A percentile compares a stretch with the other conserved stretches of the same genome.
These are phyloP conservation scores for Drosophila subquinaria DNA, from an alignment of 2,888 invertebrate genomes.

Conservation along the genomic window DNA sequence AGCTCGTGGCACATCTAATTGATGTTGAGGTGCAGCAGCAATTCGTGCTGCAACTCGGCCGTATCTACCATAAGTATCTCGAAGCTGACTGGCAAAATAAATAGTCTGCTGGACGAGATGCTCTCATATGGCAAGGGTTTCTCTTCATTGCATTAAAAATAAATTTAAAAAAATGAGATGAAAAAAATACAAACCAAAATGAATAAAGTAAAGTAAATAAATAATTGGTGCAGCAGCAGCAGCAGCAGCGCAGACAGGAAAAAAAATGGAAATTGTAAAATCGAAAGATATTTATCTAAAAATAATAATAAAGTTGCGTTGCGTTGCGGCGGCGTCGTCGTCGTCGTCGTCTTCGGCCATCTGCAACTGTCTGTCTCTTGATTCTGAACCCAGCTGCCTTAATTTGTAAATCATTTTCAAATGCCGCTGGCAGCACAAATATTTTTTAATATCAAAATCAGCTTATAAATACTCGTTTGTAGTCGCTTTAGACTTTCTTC, in stretches of 20 bases:
- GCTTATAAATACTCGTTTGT: conserved; percentile 63
- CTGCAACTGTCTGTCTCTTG: conserved; percentile 45
- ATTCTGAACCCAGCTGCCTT: conserved; percentile 63
- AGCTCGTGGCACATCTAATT: conserved; percentile 67
- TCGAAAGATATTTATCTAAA: conserved; percentile 82
- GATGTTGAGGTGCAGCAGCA: conserved; percentile 50
- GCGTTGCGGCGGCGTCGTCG: neutral
- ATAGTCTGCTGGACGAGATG: conserved; percentile 56
- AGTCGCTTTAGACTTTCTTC: conserved; percentile 18
- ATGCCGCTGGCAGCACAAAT: conserved; percentile 24
- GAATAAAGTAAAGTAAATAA: conserved; percentile 72
- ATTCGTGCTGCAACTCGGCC: conserved; percentile 36
- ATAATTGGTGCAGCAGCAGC: conserved; percentile 50
- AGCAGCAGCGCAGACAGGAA: conserved; percentile 11
- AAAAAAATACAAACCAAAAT: conserved; percentile 16
- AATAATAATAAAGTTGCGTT: conserved; percentile 75
- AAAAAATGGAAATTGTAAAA: conserved; percentile 55
- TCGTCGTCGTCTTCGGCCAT: conserved; percentile 27
- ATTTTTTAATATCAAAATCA: conserved; percentile 68
- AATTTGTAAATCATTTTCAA: conserved; percentile 72
- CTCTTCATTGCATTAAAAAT: conserved; percentile 65
- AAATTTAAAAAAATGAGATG: conserved; percentile 51
- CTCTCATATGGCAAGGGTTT: conserved; percentile 51
- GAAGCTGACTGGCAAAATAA: conserved; percentile 59
- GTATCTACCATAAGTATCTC: conserved; percentile 32